Evolutionary conservation across 1,140 invertebrate species (phyloP).

Genomic region (Drosophila tani): DNA sequence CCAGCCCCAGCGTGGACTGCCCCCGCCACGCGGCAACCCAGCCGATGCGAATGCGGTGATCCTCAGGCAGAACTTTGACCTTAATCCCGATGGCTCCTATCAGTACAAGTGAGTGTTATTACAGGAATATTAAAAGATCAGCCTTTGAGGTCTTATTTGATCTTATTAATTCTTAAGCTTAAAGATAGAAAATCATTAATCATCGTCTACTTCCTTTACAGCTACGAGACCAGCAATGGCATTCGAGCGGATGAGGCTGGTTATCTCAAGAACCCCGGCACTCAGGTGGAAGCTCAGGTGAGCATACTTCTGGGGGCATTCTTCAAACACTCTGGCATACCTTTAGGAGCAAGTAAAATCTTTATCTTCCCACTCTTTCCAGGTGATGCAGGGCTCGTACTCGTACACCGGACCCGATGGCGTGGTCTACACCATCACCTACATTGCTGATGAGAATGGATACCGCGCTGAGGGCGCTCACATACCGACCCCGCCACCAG

Average conservation of each 20-base stretch:
- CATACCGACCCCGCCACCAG: conserved; percentile 87
- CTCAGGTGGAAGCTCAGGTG: conserved; percentile 86
- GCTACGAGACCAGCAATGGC: conserved; percentile 88
- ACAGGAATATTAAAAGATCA: too few relatives aligned
- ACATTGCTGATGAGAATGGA: conserved; percentile 89
- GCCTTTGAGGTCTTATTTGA: too few relatives aligned
- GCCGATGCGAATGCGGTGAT: conserved; percentile 84
- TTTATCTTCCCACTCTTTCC: conserved; percentile 59
- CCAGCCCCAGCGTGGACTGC: conserved; percentile 77
- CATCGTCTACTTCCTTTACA: conserved; percentile 52
- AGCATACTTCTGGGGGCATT: conserved; percentile 24
- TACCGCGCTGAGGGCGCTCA: conserved; percentile 87
- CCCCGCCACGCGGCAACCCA: conserved; percentile 59
- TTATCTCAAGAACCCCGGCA: conserved; percentile 86
- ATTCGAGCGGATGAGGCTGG: conserved; percentile 88
- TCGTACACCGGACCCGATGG: conserved; percentile 89
- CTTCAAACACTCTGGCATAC: background rate
- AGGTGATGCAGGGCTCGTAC: conserved; percentile 87
- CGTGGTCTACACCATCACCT: conserved; percentile 87
- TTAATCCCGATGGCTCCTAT: conserved; percentile 86
- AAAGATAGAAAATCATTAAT: too few relatives aligned
- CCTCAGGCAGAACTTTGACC: conserved; percentile 85
- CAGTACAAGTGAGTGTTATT: conserved; percentile 79
- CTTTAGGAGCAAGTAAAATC: conserved; percentile 12
- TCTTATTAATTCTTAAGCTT: too few relatives aligned